phyloP scores from a whole-genome alignment of 2,113 vertebrate species.

The Xyrauchen texanus region DNA sequence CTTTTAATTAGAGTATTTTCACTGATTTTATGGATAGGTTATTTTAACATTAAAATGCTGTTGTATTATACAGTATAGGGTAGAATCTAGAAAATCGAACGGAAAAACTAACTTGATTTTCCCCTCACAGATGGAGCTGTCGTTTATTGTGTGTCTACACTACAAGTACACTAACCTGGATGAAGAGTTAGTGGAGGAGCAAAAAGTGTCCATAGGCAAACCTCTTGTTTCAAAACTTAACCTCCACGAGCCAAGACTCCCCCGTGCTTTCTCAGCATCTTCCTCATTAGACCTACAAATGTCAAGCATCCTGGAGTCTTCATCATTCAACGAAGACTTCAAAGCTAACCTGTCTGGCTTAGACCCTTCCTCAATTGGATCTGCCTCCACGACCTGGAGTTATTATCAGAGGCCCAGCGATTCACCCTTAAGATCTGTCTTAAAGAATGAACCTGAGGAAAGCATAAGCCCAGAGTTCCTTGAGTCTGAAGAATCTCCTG shows the following conservation, averaged over 20 bases:
- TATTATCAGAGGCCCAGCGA: conserved; percentile 6
- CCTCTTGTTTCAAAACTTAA: conserved; percentile 87
- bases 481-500: conserved; percentile 39
- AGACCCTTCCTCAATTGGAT: conserved; percentile 13
- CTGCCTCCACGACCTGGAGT: conserved; percentile 46
- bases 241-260: conserved; percentile 64
- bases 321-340: conserved; percentile 54
- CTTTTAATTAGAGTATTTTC: too few relatives aligned
- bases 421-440: neutral
- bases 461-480: conserved; percentile 63
- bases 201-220: conserved; percentile 75
- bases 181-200: conserved; percentile 77
- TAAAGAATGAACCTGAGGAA: conserved; percentile 77
- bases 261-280: conserved; percentile 40
- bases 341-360: conserved; percentile 13
- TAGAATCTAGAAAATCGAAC: neutral
- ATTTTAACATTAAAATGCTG: too few relatives aligned
- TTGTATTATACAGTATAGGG: neutral
- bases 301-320: conserved; percentile 48
- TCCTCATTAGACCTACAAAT: conserved; percentile 56
- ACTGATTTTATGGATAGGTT: too few relatives aligned
- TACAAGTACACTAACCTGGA: conserved; percentile 79
- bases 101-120: neutral
- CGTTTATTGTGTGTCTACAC: conserved; percentile 80
- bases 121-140: conserved; percentile 75